Evolutionary conservation across 2,113 vertebrate species (phyloP).

Genomic region (Amia ocellicauda): DNA sequence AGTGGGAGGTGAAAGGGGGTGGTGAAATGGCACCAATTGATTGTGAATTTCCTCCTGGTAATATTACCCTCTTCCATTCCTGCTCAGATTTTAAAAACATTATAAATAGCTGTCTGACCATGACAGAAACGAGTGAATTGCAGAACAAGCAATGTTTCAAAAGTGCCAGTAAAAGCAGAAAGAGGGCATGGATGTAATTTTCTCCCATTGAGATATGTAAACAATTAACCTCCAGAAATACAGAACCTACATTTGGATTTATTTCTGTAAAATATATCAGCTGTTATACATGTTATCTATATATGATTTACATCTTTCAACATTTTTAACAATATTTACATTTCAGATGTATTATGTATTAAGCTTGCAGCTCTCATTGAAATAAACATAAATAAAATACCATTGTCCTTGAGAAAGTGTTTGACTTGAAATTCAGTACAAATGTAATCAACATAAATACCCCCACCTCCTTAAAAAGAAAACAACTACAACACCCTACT

Average conservation of each 20-base stretch:
- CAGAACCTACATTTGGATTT: too few species aligned
- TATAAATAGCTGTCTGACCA: slow-evolving; percentile 66
- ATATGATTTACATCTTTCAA: too few species aligned
- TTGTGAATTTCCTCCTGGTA: slow-evolving; percentile 57
- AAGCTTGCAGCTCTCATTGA: too few species aligned
- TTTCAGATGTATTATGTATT: too few species aligned
- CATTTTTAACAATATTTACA: too few species aligned
- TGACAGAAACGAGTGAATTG: slow-evolving; percentile 55
- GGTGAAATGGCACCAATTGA: slow-evolving; percentile 64
- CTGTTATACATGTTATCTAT: too few species aligned
- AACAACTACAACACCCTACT: background rate
- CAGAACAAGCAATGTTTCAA: slow-evolving; percentile 57
- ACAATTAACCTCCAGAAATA: too few species aligned
- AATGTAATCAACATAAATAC: too few species aligned
- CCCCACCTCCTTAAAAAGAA: background rate
- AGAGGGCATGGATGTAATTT: slow-evolving; percentile 7
- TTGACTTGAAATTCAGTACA: too few species aligned
- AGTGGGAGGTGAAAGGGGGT: slow-evolving; percentile 43
- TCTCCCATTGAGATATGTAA: background rate
- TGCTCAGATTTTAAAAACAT: slow-evolving; percentile 60
- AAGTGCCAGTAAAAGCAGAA: slow-evolving; percentile 61
- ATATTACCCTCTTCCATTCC: slow-evolving; percentile 54
- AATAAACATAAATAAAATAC: too few species aligned
- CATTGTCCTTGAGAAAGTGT: too few species aligned
- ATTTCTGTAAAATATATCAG: too few species aligned